Conservation (phyloP, 2,113 vertebrate genomes). For the Lepus timidus region DNA sequence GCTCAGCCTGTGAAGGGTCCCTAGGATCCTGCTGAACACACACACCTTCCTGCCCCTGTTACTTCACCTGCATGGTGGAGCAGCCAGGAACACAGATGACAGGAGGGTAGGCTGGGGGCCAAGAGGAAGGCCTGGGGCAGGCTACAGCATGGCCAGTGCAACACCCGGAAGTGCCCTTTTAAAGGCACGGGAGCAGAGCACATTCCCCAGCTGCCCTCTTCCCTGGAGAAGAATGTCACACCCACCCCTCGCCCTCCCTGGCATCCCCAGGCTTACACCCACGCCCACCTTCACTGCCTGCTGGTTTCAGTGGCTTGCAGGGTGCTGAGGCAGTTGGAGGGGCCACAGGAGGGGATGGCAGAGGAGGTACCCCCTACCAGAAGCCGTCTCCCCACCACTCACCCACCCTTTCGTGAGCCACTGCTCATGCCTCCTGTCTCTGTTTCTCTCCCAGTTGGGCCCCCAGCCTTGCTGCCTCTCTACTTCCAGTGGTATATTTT, state of each 20-base stretch:
- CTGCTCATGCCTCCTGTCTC: not conserved
- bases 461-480: constrained; percentile 90
- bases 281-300: not conserved
- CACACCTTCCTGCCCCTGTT: not conserved
- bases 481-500: constrained; percentile 93
- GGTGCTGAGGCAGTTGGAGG: not conserved
- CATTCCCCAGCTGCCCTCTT: no score
- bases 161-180: not conserved
- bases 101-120: not conserved
- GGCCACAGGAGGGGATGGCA: not conserved
- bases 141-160: not conserved
- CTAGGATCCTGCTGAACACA: not conserved
- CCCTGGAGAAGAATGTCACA: not conserved
- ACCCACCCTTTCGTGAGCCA: not conserved
- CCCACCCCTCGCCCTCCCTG: not conserved
- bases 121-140: not conserved
- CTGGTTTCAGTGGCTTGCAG: accelerated
- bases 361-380: not conserved
- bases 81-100: not conserved
- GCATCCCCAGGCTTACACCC: not conserved
- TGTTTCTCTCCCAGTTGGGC: constrained; percentile 86
- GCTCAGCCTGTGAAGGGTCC: not conserved
- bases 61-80: not conserved
- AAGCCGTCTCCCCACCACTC: not conserved
- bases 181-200: not conserved